Evolutionary conservation across 2,113 vertebrate genomes (phyloP).

Genomic region (Myotis yumanensis): DNA sequence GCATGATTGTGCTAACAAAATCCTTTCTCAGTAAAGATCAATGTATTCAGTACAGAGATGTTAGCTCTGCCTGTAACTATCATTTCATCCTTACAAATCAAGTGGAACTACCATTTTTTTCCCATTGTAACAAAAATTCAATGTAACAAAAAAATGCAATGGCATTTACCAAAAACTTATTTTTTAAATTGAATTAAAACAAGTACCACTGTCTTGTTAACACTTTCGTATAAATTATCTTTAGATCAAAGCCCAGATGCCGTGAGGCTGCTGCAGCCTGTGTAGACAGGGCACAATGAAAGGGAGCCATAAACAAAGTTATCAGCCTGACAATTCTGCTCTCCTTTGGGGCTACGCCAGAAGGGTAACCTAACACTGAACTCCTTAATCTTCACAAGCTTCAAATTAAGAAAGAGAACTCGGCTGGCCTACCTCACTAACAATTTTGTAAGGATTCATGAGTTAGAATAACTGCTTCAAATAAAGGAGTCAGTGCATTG

Average conservation of each 20-base stretch:
- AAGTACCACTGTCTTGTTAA: not conserved
- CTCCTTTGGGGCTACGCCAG: not conserved
- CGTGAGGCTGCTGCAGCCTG: not conserved
- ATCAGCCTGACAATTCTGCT: not conserved
- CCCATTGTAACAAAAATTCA: not conserved
- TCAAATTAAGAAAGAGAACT: not conserved
- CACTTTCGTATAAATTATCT: not conserved
- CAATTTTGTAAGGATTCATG: not conserved
- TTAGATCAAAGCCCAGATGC: not conserved
- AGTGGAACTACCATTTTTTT: not conserved
- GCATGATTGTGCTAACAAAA: not conserved
- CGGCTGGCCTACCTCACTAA: not conserved
- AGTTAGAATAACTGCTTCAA: not conserved
- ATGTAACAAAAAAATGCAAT: not conserved
- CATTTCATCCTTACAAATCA: not conserved
- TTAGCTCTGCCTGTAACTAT: not conserved
- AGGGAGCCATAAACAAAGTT: not conserved
- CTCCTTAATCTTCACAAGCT: not conserved
- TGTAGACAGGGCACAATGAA: not conserved
- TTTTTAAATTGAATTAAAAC: conserved; percentile 34
- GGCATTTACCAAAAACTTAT: not conserved
- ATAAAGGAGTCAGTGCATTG: not conserved
- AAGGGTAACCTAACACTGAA: not conserved
- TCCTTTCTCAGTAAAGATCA: conserved; percentile 19
- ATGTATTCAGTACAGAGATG: not conserved